Evolutionary conservation across 2,797 vertebrate species (phyloP).

Genomic region (Halcyon chelicuti): DNA sequence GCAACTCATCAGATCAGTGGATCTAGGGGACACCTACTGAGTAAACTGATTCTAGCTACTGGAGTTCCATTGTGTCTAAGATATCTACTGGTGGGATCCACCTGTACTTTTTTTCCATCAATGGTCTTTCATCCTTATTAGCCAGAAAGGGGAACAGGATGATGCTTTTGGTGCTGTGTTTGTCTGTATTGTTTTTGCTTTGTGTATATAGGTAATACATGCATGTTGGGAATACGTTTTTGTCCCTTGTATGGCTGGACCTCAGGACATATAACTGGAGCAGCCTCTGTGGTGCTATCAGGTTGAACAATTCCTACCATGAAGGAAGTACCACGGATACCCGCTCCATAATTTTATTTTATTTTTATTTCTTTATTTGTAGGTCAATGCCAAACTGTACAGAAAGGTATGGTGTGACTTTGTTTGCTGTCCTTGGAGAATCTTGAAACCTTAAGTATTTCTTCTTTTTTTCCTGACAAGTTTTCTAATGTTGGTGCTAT

Average conservation of each 20-base stretch:
- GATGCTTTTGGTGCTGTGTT: background rate
- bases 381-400: conserved; percentile 84
- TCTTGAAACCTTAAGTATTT: background rate
- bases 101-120: background rate
- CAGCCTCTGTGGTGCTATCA: background rate
- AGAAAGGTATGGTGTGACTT: conserved; percentile 78
- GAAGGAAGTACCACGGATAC: rapidly evolving
- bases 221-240: background rate
- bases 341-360: background rate
- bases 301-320: background rate
- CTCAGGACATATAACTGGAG: background rate
- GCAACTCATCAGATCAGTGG: background rate
- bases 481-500: background rate
- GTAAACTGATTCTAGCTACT: background rate
- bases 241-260: background rate
- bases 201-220: too few species aligned
- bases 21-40: background rate
- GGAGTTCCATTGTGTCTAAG: background rate
- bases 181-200: background rate
- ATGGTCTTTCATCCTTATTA: background rate
- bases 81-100: background rate
- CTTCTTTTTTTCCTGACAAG: background rate
- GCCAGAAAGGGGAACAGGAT: background rate
- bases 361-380: conserved; percentile 40
- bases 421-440: background rate